Percentiles rank a stretch among this genome's conserved stretches.
phyloP scores from a whole-genome alignment of 2,113 vertebrate genomes.

The Madoqua kirkii region DNA sequence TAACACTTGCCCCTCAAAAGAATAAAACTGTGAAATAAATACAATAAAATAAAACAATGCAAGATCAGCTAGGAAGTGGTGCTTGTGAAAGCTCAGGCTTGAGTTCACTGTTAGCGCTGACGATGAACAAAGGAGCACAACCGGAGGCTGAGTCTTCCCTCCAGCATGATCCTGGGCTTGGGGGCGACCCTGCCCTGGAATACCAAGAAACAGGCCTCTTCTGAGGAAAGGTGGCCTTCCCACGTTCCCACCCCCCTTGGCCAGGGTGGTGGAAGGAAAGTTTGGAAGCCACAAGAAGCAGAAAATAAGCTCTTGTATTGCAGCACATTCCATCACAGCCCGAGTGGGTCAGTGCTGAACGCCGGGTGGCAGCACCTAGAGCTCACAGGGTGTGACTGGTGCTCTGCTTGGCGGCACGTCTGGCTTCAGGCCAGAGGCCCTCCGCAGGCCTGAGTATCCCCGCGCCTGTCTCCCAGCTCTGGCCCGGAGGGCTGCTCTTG shows the following conservation, averaged over 20 bases:
- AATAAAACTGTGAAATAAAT: conserved; percentile 25
- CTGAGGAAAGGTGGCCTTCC: background rate
- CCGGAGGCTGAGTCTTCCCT: background rate
- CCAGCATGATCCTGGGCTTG: background rate
- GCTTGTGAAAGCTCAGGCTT: background rate
- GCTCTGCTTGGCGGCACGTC: background rate
- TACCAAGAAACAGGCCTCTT: background rate
- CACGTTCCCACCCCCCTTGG: background rate
- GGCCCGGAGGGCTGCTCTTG: background rate
- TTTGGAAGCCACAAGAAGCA: conserved; percentile 6
- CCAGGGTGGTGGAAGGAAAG: background rate
- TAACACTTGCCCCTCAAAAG: conserved; percentile 26
- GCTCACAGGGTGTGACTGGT: background rate
- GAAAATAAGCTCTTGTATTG: background rate
- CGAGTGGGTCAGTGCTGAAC: fast-evolving
- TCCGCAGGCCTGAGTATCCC: background rate
- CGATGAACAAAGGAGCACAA: background rate
- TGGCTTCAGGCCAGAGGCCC: background rate
- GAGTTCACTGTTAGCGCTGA: background rate
- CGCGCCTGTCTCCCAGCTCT: background rate
- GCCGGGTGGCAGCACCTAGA: background rate
- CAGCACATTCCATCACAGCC: background rate
- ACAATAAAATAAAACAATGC: background rate
- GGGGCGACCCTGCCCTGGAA: background rate
- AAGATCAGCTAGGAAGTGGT: background rate